Base-by-base conservation (phyloP, 2,888 invertebrate genomes). In the Arctia plantaginis region DNA sequence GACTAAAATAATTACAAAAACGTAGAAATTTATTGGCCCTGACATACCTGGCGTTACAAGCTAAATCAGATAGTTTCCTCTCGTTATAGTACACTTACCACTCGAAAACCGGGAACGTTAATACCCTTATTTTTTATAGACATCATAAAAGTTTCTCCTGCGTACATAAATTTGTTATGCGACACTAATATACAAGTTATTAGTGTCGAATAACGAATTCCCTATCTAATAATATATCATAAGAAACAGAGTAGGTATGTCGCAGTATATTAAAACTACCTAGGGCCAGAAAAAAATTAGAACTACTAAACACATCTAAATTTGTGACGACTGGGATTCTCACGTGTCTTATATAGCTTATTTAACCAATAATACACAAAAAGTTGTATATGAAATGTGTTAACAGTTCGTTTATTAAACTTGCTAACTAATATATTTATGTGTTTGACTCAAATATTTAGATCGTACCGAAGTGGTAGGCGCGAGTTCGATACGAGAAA, bases 401-500 rank as follows among this genome's bases (percentile, higher is more conserved):
- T 70, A 66, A 64, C 77, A 69, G 74, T 75, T 41, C 66, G 44
- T n/a, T 72, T 71, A 80, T 81, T 78, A 81, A 86, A 86, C 79
- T 86, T 81, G 69, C 76, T 84, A 86, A 86, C 82, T 85, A 84
- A 84, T 80, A n/a, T 35, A 35, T 35, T 35, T 84, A 85, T 86
- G 83, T 86, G 79, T 79, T 86, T 72, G 67, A 77, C 75, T 71
- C 73, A 77, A 82, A 83, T 83, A 80, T 81, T 74, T 78, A 79
- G 77, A 78, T 69, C 80, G 74, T 73, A 72, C 69, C 76, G 47
- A 70, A 66, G 64, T 65, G 59, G 78, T 85, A 82, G 83, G 83
- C 80, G 77, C 74, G 76, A 80, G 76, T 87, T 85, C 88, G 86
- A 90, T 88, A 88, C 85, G 87, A 86, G 84, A 87, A 86, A 86